Evolutionary conservation across 2,888 invertebrate species (phyloP).

Genomic region (Aspidapion aeneum): DNA sequence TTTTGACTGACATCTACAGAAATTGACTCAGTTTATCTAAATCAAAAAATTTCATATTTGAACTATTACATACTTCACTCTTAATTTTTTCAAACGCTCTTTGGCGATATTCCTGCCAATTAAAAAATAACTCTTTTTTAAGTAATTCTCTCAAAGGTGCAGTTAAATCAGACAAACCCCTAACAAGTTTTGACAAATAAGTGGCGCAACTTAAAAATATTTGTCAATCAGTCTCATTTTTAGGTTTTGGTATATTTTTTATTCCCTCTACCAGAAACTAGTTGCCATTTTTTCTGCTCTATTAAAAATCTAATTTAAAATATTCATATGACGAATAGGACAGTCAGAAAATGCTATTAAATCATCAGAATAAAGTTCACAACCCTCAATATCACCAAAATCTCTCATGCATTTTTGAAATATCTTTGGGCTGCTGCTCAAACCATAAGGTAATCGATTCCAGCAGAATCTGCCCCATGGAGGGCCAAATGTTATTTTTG

Average conservation of each 20-base stretch:
- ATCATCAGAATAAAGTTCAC: constrained; percentile 5
- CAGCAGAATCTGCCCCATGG: constrained; percentile 1
- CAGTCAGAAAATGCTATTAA: constrained; percentile 1
- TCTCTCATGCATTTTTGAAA: constrained; percentile 4
- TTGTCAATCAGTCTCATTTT: not conserved
- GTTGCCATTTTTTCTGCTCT: not conserved
- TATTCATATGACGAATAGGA: not conserved
- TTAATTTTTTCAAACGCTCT: not conserved
- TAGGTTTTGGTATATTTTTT: not conserved
- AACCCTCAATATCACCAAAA: constrained; percentile 8
- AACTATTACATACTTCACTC: not conserved
- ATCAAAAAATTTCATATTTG: not conserved
- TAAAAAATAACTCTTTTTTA: not conserved
- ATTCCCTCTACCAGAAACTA: not conserved
- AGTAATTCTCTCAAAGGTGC: not conserved
- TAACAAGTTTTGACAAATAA: not conserved
- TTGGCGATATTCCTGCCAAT: not conserved
- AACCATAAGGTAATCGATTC: constrained; percentile 5
- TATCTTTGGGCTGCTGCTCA: constrained; percentile 1
- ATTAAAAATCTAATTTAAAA: constrained; percentile 1
- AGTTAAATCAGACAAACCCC: not conserved
- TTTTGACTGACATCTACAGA: not conserved
- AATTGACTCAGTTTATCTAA: not conserved
- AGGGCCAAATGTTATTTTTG: constrained; percentile 4
- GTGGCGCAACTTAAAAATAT: not conserved